Evolutionary conservation across 2,888 invertebrate species (phyloP).

Genomic region (Drosophila kanekoi): DNA sequence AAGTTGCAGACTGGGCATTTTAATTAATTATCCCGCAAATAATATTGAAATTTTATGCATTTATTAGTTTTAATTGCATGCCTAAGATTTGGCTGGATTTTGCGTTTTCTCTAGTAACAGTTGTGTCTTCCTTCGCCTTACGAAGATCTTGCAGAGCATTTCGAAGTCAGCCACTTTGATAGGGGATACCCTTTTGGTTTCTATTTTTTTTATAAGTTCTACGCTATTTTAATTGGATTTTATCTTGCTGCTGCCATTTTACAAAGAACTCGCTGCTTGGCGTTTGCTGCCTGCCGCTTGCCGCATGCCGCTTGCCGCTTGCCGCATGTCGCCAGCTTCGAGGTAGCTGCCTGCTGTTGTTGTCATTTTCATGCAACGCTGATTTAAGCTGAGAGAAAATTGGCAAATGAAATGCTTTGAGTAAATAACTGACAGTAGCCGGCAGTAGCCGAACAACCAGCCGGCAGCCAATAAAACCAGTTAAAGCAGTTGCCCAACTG

Average conservation of each 20-base stretch:
- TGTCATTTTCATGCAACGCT: constrained; percentile 67
- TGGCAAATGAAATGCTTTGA: constrained; percentile 76
- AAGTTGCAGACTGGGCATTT: no score
- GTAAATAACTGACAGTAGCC: constrained; percentile 63
- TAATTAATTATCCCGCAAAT: no score
- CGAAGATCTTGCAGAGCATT: constrained; percentile 43
- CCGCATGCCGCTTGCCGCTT: not conserved
- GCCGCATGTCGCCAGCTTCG: not conserved
- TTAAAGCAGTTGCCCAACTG: constrained; percentile 36
- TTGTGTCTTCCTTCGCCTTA: not conserved
- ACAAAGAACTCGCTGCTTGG: constrained; percentile 42
- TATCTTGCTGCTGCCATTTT: constrained; percentile 71
- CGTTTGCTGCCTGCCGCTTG: constrained; percentile 17
- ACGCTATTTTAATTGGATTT: constrained; percentile 76
- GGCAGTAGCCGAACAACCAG: constrained; percentile 9
- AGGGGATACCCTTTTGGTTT: not conserved
- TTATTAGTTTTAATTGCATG: no score
- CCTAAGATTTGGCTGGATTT: no score
- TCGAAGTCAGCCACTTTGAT: constrained; percentile 19
- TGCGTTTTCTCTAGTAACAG: no score
- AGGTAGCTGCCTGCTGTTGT: constrained; percentile 4
- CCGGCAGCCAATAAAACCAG: constrained; percentile 26
- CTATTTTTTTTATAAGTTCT: constrained; percentile 50
- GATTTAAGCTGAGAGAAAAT: constrained; percentile 71
- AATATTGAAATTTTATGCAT: no score